These are phyloP conservation scores for Artemia sinica DNA, from an alignment of 2,888 invertebrate genomes.

Conservation along the genomic window DNA sequence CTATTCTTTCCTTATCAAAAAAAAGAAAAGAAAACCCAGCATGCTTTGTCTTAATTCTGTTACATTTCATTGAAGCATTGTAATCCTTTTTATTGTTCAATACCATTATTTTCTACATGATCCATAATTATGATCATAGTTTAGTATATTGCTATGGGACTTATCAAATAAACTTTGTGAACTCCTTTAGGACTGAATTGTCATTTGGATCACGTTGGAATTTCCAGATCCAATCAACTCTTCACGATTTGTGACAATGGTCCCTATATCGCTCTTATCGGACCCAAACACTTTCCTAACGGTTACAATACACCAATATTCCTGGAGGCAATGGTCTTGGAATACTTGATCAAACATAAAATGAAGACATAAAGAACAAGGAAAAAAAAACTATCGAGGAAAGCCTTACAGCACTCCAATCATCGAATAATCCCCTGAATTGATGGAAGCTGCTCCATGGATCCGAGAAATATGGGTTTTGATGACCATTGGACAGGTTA, in stretches of 20 bases:
- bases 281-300: constrained; percentile 5
- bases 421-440: constrained; percentile 6
- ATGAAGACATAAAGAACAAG: background rate
- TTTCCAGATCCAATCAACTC: constrained; percentile 9
- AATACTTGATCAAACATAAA: constrained; percentile 4
- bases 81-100: too few species aligned
- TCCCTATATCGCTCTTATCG: constrained; percentile 13
- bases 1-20: too few species aligned
- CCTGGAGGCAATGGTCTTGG: background rate
- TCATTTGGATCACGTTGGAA: background rate
- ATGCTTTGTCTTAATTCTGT: too few species aligned
- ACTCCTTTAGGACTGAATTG: background rate
- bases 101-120: too few species aligned
- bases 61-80: too few species aligned
- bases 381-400: background rate
- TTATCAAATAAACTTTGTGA: too few species aligned
- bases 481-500: too few species aligned
- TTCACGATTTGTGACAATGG: constrained; percentile 12
- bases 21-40: too few species aligned
- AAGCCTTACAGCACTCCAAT: background rate
- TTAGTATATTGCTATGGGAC: too few species aligned
- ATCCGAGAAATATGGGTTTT: too few species aligned
- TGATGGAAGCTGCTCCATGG: too few species aligned
- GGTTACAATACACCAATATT: constrained; percentile 13
- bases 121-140: too few species aligned